These are phyloP conservation scores for Lynx canadensis DNA, from an alignment of 2,113 vertebrate genomes.

Conservation along the genomic window DNA sequence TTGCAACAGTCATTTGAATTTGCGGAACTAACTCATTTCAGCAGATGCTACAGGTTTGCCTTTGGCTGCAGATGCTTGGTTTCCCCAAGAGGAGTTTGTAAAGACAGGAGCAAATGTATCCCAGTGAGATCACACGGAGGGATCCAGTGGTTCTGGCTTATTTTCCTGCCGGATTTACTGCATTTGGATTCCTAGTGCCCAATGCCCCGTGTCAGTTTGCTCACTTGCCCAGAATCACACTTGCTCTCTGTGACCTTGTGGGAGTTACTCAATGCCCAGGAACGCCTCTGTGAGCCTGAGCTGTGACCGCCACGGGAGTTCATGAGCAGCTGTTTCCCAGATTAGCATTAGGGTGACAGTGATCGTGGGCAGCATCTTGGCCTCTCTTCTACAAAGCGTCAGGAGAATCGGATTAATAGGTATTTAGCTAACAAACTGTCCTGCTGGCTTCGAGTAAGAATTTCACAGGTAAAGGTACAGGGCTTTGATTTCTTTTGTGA, in stretches of 20 bases:
- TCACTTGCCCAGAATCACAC: neutral
- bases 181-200: neutral
- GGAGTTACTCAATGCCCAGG: neutral
- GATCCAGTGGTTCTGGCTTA: neutral
- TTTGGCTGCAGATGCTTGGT: neutral
- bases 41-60: neutral
- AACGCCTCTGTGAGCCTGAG: neutral
- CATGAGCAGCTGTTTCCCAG: neutral
- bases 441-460: neutral
- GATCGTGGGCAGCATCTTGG: neutral
- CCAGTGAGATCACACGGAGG: neutral
- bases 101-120: neutral
- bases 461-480: neutral
- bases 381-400: neutral
- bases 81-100: neutral
- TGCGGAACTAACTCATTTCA: neutral
- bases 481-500: neutral
- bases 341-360: neutral
- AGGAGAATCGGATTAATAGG: neutral
- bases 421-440: neutral
- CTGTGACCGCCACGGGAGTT: neutral
- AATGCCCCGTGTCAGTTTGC: neutral
- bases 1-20: neutral
- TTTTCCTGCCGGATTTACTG: neutral
- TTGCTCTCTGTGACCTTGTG: neutral